These are phyloP conservation scores for Pollenia griseotomentosa DNA, from an alignment of 2,888 invertebrate species.

Conservation along the genomic window DNA sequence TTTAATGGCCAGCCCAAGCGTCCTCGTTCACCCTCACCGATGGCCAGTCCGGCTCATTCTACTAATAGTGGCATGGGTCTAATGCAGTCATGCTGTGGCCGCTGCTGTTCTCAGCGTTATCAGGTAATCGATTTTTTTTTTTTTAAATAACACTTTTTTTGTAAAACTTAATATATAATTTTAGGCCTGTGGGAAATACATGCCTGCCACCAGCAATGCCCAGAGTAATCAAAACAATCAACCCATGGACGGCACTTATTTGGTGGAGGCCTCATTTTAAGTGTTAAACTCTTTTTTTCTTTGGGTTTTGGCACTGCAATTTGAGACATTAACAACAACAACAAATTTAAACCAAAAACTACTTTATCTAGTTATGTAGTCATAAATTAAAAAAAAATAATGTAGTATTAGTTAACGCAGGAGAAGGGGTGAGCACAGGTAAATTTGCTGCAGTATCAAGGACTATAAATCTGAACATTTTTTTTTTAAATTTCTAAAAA, in stretches of 20 bases:
- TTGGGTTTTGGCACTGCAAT: slow-evolving; percentile 48
- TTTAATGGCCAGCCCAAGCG: slow-evolving; percentile 97
- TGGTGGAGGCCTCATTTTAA: slow-evolving; percentile 94
- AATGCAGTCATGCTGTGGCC: slow-evolving; percentile 92
- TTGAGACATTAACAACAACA: slow-evolving; percentile 53
- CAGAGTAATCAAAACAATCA: slow-evolving; percentile 92
- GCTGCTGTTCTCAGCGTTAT: slow-evolving; percentile 94
- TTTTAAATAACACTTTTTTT: slow-evolving; percentile 1
- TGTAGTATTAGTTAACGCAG: slow-evolving; percentile 11
- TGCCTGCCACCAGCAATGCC: slow-evolving; percentile 92
- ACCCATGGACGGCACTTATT: slow-evolving; percentile 93
- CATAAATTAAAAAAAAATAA: background rate
- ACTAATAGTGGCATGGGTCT: slow-evolving; percentile 89
- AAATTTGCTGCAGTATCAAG: no score
- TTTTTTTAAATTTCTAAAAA: no score
- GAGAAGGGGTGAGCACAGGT: slow-evolving; percentile 2
- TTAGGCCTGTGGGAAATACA: slow-evolving; percentile 94
- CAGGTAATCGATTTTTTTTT: slow-evolving; percentile 86
- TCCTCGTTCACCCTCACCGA: slow-evolving; percentile 94
- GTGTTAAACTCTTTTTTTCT: slow-evolving; percentile 17
- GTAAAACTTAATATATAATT: slow-evolving; percentile 7
- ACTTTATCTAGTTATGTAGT: slow-evolving; percentile 71
- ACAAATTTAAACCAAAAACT: slow-evolving; percentile 61
- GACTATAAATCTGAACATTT: no score
- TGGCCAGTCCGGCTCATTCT: slow-evolving; percentile 94